Conservation (phyloP, 1,140 invertebrate genomes). For the Magallana ariakensis region DNA sequence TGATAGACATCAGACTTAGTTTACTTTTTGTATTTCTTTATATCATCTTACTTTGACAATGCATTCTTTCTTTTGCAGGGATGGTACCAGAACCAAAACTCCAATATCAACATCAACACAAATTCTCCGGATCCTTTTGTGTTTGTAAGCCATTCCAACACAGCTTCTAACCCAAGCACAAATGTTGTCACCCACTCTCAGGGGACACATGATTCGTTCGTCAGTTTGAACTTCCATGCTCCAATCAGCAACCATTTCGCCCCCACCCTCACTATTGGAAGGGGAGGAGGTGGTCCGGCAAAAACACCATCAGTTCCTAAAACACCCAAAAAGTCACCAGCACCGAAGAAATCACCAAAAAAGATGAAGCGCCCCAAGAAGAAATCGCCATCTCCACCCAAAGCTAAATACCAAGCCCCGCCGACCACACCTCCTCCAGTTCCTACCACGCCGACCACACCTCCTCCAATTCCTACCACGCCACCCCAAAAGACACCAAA, state of each 20-base stretch:
- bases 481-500: neutral
- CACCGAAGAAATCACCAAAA: constrained; percentile 11
- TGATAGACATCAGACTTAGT: too few species aligned
- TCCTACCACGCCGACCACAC: neutral
- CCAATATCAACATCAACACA: neutral
- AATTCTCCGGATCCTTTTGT: constrained; percentile 18
- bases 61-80: neutral
- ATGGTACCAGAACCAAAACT: constrained; percentile 21
- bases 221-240: constrained; percentile 6
- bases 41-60: too few species aligned
- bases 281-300: neutral
- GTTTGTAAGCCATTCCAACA: neutral
- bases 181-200: constrained; percentile 1
- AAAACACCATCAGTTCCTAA: neutral
- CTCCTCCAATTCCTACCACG: neutral
- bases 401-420: neutral
- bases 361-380: constrained; percentile 19
- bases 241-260: neutral
- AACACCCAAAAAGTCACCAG: neutral
- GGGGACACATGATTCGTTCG: neutral
- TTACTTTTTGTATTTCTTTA: too few species aligned
- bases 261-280: neutral
- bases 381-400: neutral
- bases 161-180: neutral
- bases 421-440: neutral